A percentile compares a stretch with the other conserved stretches of the same genome.
Conservation (phyloP, 2,113 vertebrate species). For the Pionites leucogaster region DNA sequence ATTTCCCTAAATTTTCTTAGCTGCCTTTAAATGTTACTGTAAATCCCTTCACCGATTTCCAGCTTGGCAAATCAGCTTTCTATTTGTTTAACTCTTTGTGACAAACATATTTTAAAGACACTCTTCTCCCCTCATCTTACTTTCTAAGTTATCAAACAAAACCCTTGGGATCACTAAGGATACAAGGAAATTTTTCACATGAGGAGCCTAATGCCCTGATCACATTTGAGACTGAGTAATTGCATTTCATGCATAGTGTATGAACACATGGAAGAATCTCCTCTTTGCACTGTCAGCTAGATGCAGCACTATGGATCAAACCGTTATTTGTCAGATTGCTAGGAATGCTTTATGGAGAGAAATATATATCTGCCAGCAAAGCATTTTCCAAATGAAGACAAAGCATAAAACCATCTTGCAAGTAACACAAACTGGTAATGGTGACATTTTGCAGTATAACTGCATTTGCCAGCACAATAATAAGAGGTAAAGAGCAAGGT, state of each 20-base stretch:
- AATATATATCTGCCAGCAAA: conserved; percentile 56
- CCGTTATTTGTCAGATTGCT: conserved; percentile 37
- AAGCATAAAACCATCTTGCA: conserved; percentile 39
- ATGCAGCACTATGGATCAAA: conserved; percentile 14
- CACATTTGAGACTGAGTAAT: neutral
- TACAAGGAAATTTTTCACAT: neutral
- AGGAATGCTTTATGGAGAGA: conserved; percentile 24
- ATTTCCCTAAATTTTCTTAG: neutral
- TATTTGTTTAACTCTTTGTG: conserved; percentile 38
- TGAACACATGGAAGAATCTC: neutral
- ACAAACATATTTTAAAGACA: neutral
- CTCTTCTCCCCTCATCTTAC: neutral
- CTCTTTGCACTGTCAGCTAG: conserved; percentile 46
- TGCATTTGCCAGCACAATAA: neutral
- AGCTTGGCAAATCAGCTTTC: conserved; percentile 7
- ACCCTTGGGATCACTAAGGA: neutral
- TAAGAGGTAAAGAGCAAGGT: neutral
- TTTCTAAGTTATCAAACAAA: conserved; percentile 15
- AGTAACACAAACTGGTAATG: conserved; percentile 10
- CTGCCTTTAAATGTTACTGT: neutral
- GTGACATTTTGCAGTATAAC: conserved; percentile 42
- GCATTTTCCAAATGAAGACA: conserved; percentile 60
- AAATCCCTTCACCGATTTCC: neutral
- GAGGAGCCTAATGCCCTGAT: neutral
- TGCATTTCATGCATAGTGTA: conserved; percentile 45